Evolutionary conservation across 2,797 vertebrate genomes (phyloP).

Genomic region (Sciurus vulgaris): DNA sequence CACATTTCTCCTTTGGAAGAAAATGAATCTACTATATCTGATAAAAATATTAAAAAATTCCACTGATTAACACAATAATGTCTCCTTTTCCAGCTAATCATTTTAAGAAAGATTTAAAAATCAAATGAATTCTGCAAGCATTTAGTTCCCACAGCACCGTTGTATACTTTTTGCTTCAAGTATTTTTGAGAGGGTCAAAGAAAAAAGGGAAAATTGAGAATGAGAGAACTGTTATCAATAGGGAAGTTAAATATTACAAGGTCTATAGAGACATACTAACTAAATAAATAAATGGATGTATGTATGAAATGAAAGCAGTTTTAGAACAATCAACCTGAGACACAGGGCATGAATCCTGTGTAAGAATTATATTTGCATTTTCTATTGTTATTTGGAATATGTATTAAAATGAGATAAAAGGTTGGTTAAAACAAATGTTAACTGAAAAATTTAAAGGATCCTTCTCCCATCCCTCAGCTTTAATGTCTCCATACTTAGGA

Average conservation of each 20-base stretch:
- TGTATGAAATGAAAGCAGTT: not conserved
- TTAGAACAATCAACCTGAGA: not conserved
- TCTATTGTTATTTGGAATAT: not conserved
- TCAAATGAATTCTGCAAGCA: not conserved
- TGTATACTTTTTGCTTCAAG: not conserved
- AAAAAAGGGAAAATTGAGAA: slow-evolving; percentile 23
- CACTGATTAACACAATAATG: not conserved
- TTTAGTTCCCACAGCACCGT: not conserved
- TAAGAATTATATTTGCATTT: slow-evolving; percentile 12
- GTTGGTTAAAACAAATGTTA: not conserved
- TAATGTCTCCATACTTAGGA: too few relatives aligned
- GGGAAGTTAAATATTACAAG: slow-evolving; percentile 25
- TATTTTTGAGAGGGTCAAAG: slow-evolving; percentile 1
- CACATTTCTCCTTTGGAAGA: not conserved
- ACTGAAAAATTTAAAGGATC: not conserved
- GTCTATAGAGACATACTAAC: not conserved
- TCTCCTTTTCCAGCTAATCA: not conserved
- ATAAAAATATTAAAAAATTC: not conserved
- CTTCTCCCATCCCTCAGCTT: not conserved
- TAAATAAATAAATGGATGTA: not conserved
- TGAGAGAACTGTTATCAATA: not conserved
- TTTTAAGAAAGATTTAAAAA: slow-evolving; percentile 46
- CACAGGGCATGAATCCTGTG: not conserved
- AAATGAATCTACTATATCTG: slow-evolving; percentile 40
- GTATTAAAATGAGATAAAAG: slow-evolving; percentile 17